A percentile compares a stretch with the other conserved stretches of the same genome.
These are phyloP conservation scores for Apocrypta bakeri DNA, from an alignment of 1,140 invertebrate genomes.

Conservation along the genomic window DNA sequence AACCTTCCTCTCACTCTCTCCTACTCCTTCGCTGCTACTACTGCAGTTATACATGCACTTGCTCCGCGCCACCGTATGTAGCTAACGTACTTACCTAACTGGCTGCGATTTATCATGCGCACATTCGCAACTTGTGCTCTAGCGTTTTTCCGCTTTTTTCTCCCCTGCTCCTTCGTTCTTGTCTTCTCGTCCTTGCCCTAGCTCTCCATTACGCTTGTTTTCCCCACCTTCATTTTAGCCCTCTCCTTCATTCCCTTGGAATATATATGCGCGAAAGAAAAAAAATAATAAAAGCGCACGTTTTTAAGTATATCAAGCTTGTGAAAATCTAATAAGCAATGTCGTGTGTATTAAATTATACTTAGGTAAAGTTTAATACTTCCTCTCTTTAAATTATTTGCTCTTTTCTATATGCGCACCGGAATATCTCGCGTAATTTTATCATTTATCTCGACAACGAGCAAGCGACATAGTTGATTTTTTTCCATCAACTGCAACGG, in stretches of 20 bases:
- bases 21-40: slow-evolving; percentile 51
- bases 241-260: neutral
- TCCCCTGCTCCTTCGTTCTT: slow-evolving; percentile 45
- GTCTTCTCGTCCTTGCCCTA: slow-evolving; percentile 49
- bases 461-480: neutral
- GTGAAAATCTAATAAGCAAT: slow-evolving; percentile 26
- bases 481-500: too few species aligned
- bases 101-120: slow-evolving; percentile 69
- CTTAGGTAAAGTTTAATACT: neutral
- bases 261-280: neutral
- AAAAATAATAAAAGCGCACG: neutral
- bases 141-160: slow-evolving; percentile 54
- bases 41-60: slow-evolving; percentile 36
- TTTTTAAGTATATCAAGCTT: slow-evolving; percentile 3
- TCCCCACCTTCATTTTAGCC: slow-evolving; percentile 17
- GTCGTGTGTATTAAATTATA: neutral
- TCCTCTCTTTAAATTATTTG: neutral
- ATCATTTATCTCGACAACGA: neutral
- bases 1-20: slow-evolving; percentile 6
- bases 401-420: too few species aligned
- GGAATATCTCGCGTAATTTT: neutral
- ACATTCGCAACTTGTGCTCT: slow-evolving; percentile 57
- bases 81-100: slow-evolving; percentile 68
- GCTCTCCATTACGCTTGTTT: slow-evolving; percentile 45
- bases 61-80: slow-evolving; percentile 62